These are phyloP conservation scores for Psophia crepitans DNA, from an alignment of 2,113 vertebrate species.

Conservation along the genomic window DNA sequence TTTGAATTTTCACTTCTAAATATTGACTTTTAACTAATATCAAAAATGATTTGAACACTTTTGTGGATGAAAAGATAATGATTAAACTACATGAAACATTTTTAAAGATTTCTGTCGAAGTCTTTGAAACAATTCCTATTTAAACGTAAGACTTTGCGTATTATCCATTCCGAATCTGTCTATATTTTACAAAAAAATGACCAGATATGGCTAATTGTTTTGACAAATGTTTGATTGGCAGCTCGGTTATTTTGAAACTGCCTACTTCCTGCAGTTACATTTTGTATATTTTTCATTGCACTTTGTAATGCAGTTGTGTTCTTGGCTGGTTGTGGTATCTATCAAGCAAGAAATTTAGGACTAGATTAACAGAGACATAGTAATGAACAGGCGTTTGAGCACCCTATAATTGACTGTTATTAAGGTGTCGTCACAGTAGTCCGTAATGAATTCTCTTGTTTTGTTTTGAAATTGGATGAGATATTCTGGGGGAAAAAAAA, in stretches of 20 bases:
- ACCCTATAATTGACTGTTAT: conserved; percentile 68
- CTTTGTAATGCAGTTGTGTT: conserved; percentile 57
- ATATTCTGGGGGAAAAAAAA: background rate
- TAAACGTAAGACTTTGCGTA: background rate
- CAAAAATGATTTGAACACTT: conserved; percentile 70
- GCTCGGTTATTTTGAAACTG: conserved; percentile 38
- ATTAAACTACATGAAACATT: conserved; percentile 60
- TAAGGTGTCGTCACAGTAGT: conserved; percentile 50
- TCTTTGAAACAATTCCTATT: conserved; percentile 17
- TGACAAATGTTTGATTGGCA: conserved; percentile 36
- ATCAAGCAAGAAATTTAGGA: conserved; percentile 72
- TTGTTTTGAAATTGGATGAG: conserved; percentile 38
- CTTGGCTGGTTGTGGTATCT: conserved; percentile 50
- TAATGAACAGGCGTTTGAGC: conserved; percentile 66
- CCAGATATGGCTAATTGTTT: conserved; percentile 11
- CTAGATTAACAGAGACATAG: conserved; percentile 73
- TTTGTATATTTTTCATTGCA: conserved; percentile 38
- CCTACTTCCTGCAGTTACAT: background rate
- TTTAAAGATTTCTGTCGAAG: conserved; percentile 35
- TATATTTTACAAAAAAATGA: background rate
- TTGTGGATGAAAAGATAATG: conserved; percentile 71
- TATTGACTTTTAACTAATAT: conserved; percentile 80
- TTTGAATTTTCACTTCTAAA: conserved; percentile 76
- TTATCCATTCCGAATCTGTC: background rate
- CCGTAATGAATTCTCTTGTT: conserved; percentile 52